phyloP scores from a whole-genome alignment of 2,888 invertebrate genomes.

The Sphaerophoria taeniata region DNA sequence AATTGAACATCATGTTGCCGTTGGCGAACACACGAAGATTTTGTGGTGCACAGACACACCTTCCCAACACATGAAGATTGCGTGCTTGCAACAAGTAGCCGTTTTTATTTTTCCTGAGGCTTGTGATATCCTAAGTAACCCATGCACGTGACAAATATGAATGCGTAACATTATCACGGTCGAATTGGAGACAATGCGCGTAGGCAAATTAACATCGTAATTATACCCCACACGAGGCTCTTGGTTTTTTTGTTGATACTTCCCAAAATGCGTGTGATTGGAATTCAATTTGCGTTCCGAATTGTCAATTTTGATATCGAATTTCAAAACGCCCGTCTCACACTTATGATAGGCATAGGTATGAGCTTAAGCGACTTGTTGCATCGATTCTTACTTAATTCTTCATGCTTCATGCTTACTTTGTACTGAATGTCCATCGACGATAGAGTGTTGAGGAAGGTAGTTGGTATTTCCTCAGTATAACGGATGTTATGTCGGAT shows the following conservation, averaged over 20 bases:
- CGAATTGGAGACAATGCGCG: neutral
- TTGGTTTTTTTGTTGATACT: neutral
- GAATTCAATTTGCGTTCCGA: slow-evolving; percentile 56
- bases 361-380: neutral
- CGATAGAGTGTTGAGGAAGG: neutral
- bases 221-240: slow-evolving; percentile 16
- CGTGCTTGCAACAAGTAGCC: neutral
- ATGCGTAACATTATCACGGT: slow-evolving; percentile 9
- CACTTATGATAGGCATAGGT: neutral
- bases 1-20: slow-evolving; percentile 13
- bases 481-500: slow-evolving; percentile 46
- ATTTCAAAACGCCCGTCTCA: slow-evolving; percentile 43
- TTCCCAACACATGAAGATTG: neutral
- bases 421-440: neutral
- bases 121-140: slow-evolving; percentile 9
- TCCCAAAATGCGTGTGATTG: slow-evolving; percentile 36
- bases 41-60: neutral
- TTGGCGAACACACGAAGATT: neutral
- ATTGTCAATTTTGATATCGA: slow-evolving; percentile 48
- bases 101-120: slow-evolving; percentile 18
- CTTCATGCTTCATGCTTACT: slow-evolving; percentile 26
- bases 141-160: slow-evolving; percentile 50
- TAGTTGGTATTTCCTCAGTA: slow-evolving; percentile 45
- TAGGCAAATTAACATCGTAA: slow-evolving; percentile 41
- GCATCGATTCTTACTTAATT: slow-evolving; percentile 40